These are phyloP conservation scores for Heliconius ismenius DNA, from an alignment of 2,888 invertebrate genomes.

Conservation along the genomic window DNA sequence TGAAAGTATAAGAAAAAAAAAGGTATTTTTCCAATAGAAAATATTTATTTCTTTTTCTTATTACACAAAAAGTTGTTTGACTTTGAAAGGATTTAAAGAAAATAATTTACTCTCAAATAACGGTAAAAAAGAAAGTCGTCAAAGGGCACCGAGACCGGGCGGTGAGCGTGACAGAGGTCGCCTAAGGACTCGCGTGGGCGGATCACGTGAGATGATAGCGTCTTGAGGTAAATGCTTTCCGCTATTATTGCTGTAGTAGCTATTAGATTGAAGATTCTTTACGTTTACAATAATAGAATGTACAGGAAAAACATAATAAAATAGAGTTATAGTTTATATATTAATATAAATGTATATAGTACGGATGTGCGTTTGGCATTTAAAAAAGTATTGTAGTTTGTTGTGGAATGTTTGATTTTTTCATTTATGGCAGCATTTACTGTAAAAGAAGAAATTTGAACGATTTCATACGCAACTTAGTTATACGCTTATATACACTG, in stretches of 20 bases:
- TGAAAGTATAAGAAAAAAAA: neutral
- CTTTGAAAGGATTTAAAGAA: neutral
- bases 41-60: neutral
- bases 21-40: neutral
- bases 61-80: neutral
- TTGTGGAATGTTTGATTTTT: too few relatives aligned
- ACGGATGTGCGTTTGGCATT: neutral
- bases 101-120: neutral
- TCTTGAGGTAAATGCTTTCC: slow-evolving; percentile 16
- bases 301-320: slow-evolving; percentile 13
- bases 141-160: slow-evolving; percentile 20
- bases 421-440: too few relatives aligned
- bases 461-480: too few relatives aligned
- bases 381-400: neutral
- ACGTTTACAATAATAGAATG: neutral
- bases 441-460: too few relatives aligned
- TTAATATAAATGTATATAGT: neutral
- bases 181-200: slow-evolving; percentile 29
- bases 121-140: slow-evolving; percentile 21
- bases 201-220: slow-evolving; percentile 29
- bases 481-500: too few relatives aligned
- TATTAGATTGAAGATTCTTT: neutral
- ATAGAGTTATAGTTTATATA: slow-evolving; percentile 2
- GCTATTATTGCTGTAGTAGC: neutral
- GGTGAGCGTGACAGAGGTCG: slow-evolving; percentile 33